Evolutionary conservation across 2,113 vertebrate species (phyloP).

Genomic region (Galemys pyrenaicus): DNA sequence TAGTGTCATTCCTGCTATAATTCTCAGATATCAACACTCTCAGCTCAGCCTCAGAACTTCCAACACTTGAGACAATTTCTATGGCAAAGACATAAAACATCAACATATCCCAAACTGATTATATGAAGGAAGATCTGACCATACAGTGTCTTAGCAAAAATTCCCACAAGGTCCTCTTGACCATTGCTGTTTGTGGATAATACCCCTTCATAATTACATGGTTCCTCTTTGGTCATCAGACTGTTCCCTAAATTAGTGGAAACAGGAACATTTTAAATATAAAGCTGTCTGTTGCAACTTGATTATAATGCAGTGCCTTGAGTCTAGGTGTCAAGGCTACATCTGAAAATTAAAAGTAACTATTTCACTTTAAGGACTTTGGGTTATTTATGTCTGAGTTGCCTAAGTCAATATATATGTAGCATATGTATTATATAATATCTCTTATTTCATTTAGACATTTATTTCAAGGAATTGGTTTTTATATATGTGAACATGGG

Average conservation of each 20-base stretch:
- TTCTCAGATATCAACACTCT: neutral
- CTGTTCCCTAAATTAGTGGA: neutral
- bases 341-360: neutral
- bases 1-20: neutral
- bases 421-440: neutral
- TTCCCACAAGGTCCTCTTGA: neutral
- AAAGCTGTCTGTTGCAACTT: neutral
- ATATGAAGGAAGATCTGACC: neutral
- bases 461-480: too few relatives aligned
- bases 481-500: too few relatives aligned
- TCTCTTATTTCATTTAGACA: neutral
- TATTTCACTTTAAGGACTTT: neutral
- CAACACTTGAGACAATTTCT: too few relatives aligned
- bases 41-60: neutral
- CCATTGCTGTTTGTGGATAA: neutral
- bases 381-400: neutral
- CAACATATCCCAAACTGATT: neutral
- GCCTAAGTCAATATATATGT: neutral
- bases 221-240: neutral
- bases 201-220: neutral
- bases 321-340: neutral
- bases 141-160: neutral
- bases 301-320: neutral
- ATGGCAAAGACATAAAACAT: neutral
- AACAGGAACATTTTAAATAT: neutral